Base-by-base conservation (phyloP, 2,888 invertebrate species). In the Cephus runcator region DNA sequence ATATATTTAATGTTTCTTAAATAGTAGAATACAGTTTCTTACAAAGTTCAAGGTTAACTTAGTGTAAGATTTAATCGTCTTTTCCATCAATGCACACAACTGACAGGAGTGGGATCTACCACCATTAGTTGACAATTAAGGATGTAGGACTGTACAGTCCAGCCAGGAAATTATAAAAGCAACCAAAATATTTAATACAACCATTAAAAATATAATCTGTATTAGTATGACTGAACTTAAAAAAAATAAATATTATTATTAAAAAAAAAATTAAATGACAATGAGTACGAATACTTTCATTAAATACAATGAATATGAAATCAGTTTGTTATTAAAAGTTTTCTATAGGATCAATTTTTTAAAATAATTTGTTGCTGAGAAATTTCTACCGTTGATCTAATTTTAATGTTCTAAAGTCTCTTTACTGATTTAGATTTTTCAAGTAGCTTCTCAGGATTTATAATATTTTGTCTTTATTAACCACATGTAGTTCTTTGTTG, bases 11-110 rank as follows among this genome's bases (percentile, higher is more conserved):
- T 56, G 15, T 6, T 56, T 9, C 23, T 56, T 56, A 56, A 56
- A 23, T 56, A 23, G 23, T 56, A 23, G 23, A 56, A 23, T 15
- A 56, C 56, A 56, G 56, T 23, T 80, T 79, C 79, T 81, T 83
- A 80, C 80, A 78, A 80, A 69, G 40, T 77, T 69, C 79, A 80
- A 80, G 79, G 81, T 79, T 80, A 73, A 56, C 56, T 23, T 23
- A 56, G 23, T 56, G 56, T 56, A 56, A 56, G 23, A 56, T 56
- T 56, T 6, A 23, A 56, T 56, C 6, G 23, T 56, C 2, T 56
- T 56, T 56, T 56, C 23, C 23, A 56, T 56, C 56, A 56, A 56
- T 56, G 6, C 23, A 56, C 9, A 56, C 6, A 56, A 56, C 56
- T 56, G 56, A 56, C 56, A 56, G 56, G 56, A 56, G 56, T 15